Evolutionary conservation across 2,113 vertebrate species (phyloP), one percentile per base, ranked within the genome.

Genomic region (Alexandromys fortis): DNA sequence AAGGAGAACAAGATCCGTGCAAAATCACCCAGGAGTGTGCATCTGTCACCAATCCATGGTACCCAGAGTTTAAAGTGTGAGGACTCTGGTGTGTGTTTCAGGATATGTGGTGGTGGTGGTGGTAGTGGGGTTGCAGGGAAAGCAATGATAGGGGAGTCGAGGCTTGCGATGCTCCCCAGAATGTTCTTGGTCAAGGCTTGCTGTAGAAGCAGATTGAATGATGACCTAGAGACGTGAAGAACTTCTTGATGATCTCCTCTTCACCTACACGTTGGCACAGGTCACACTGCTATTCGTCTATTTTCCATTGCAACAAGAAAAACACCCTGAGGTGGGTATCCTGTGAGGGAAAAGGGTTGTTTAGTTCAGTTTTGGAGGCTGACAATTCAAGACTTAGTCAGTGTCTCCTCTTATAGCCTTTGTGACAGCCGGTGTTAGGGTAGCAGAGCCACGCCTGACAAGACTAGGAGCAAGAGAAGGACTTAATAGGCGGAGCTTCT

Each of bases 231-330:
- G 22, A 45, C 8, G 5, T 19, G 10, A 94, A 49, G 52, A 82
- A 49, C n/a, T 49, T 91, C 75, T 49, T n/a, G 42, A 14, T 75
- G 55, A 9, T 8, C 82, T 35, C 49, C 38, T 77, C 90, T 65
- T 55, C 35, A n/a, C 35, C 52, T 13, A 58, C 35, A 28, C 21
- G 24, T 67, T 55, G 58, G 38, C 4, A 86, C 35, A 63, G 22
- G 17, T 67, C 38, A 13, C 17, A 35, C 6, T 14, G 49, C 0
- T 10, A 21, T 52, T 49, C 0, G 1, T 67, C n/a, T 21, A 4
- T 35, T 92, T 35, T 11, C 35, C 45, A 86, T 38, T 38, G 33
- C 33, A n/a, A 63, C 17, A 35, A 33, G 3, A 22, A 63, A 73
- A 73, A 35, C 24, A 61, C 38, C 68, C 35, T 16, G 7, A 30